Conservation (phyloP, 2,113 vertebrate species). For the Pontoporia blainvillei region DNA sequence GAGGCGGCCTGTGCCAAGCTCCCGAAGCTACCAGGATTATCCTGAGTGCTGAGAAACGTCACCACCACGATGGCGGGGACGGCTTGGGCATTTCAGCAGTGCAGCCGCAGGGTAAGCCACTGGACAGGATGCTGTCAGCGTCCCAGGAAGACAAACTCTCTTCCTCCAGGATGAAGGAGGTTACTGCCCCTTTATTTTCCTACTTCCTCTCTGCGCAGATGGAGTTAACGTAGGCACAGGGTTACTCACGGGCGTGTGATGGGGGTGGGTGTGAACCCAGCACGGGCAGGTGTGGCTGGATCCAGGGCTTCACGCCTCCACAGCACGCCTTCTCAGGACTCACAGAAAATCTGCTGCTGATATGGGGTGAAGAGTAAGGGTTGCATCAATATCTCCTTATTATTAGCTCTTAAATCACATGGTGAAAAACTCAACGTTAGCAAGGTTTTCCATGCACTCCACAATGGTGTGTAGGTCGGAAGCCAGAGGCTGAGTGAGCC, state of each 20-base stretch:
- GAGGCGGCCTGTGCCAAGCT: too few relatives aligned
- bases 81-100: neutral
- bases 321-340: slow-evolving; percentile 38
- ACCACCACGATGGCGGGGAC: neutral
- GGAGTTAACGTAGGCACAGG: neutral
- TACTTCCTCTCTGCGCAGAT: neutral
- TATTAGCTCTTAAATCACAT: slow-evolving; percentile 20
- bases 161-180: neutral
- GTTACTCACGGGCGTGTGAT: neutral
- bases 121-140: neutral
- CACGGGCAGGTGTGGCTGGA: slow-evolving; percentile 10
- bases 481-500: slow-evolving; percentile 75
- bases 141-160: neutral
- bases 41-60: accelerated
- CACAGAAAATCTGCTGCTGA: slow-evolving; percentile 42
- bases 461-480: slow-evolving; percentile 67
- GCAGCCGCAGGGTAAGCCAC: neutral
- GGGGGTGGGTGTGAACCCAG: neutral
- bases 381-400: neutral
- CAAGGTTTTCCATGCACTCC: slow-evolving; percentile 56
- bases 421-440: slow-evolving; percentile 62
- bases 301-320: neutral
- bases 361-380: neutral
- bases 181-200: neutral
- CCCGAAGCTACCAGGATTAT: accelerated